Conservation (phyloP, 2,113 vertebrate genomes). For the Tylochromis polylepis region DNA sequence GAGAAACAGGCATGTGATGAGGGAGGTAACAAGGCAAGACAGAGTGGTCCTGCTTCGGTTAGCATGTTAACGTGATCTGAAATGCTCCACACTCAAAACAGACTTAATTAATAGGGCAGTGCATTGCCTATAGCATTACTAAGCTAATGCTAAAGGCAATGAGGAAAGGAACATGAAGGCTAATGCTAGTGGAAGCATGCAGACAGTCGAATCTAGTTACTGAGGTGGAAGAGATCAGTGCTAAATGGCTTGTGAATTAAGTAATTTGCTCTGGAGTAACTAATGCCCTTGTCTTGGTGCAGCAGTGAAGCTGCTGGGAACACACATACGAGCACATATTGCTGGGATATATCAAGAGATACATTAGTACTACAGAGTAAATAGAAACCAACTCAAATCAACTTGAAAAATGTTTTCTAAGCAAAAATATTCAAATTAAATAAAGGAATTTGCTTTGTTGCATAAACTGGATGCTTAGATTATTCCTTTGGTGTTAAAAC, state of each 20-base stretch:
- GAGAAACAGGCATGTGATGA: slow-evolving; percentile 51
- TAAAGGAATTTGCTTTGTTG: background rate
- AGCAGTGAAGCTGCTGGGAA: background rate
- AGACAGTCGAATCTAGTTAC: slow-evolving; percentile 32
- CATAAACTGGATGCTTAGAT: background rate
- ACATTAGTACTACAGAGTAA: background rate
- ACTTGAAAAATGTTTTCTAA: background rate
- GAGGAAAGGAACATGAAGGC: slow-evolving; percentile 19
- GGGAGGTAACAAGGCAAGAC: slow-evolving; percentile 55
- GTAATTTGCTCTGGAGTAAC: slow-evolving; percentile 50
- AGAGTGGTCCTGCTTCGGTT: slow-evolving; percentile 46
- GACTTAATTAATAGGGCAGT: slow-evolving; percentile 51
- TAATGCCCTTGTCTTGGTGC: slow-evolving; percentile 34
- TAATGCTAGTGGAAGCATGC: slow-evolving; percentile 38
- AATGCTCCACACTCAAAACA: slow-evolving; percentile 28
- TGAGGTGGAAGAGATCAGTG: slow-evolving; percentile 35
- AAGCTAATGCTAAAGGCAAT: slow-evolving; percentile 47
- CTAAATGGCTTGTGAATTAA: slow-evolving; percentile 57
- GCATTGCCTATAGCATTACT: background rate
- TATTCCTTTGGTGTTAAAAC: background rate
- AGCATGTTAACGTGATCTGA: slow-evolving; percentile 39
- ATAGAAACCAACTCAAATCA: background rate
- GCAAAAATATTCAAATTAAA: background rate
- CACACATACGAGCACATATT: no score
- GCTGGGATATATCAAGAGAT: background rate